Conservation (phyloP, 1,140 invertebrate genomes). For the Drosophila biarmipes region DNA sequence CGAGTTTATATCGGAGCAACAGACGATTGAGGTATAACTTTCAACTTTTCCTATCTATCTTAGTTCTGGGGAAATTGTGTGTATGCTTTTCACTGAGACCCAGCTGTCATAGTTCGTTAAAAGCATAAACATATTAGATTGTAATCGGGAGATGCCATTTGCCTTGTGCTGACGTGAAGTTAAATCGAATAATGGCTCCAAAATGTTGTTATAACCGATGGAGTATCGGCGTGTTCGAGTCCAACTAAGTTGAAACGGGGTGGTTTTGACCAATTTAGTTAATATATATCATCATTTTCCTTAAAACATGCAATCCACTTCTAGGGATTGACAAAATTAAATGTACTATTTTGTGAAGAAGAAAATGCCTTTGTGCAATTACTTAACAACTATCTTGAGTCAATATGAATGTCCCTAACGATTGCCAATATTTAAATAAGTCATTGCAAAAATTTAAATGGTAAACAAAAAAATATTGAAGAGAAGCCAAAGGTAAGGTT, state of each 20-base stretch:
- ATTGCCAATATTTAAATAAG: conserved; percentile 40
- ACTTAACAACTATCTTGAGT: not conserved
- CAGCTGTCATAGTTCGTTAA: not conserved
- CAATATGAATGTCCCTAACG: conserved; percentile 1
- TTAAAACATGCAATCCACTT: not conserved
- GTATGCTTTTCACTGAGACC: conserved; percentile 21
- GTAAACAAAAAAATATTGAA: conserved; percentile 39
- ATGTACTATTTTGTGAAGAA: not conserved
- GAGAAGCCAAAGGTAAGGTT: conserved; percentile 78
- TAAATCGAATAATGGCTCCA: conserved; percentile 21
- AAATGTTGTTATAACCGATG: conserved; percentile 72
- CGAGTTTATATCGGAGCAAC: conserved; percentile 85
- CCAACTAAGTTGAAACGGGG: conserved; percentile 9
- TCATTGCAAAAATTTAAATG: conserved; percentile 20
- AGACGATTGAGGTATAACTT: conserved; percentile 84
- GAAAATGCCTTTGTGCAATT: not conserved
- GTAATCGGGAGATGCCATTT: conserved; percentile 27
- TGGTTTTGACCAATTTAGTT: not conserved
- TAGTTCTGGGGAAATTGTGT: conserved; percentile 1
- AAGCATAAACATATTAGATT: conserved; percentile 23
- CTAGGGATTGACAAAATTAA: not conserved
- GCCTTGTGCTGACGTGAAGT: conserved; percentile 76
- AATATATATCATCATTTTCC: not conserved
- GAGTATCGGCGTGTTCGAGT: conserved; percentile 29
- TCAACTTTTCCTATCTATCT: conserved; percentile 11